Conservation (phyloP, 1,140 invertebrate genomes). For the Heliconius hermathena region DNA sequence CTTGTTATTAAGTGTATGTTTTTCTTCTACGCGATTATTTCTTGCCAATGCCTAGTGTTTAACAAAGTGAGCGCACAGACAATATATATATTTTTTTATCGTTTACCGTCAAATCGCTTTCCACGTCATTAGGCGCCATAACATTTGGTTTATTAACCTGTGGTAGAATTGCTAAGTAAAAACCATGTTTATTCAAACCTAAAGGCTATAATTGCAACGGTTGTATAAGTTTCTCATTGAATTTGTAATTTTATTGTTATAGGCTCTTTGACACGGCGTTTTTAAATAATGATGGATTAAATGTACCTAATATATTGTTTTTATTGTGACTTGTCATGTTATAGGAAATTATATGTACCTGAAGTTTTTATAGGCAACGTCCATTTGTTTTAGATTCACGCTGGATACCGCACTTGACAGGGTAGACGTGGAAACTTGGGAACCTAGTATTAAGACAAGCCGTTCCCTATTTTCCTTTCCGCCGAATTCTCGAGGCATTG, state of each 20-base stretch:
- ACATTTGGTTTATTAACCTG: conserved; percentile 41
- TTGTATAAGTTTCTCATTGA: conserved; percentile 32
- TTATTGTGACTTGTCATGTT: not conserved
- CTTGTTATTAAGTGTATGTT: conserved; percentile 62
- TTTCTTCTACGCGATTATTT: conserved; percentile 72
- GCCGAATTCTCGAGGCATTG: no score
- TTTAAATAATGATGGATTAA: conserved; percentile 18
- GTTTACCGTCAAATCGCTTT: conserved; percentile 55
- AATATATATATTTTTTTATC: conserved; percentile 50
- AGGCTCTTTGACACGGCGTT: conserved; percentile 31
- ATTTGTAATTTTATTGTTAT: conserved; percentile 42
- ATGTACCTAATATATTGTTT: not conserved
- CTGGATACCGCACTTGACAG: no score
- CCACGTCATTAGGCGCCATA: conserved; percentile 61
- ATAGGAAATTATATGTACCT: not conserved
- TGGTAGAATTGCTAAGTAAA: conserved; percentile 16
- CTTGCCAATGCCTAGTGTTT: conserved; percentile 69
- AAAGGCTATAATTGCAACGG: conserved; percentile 33
- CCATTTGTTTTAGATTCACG: no score
- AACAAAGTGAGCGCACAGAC: conserved; percentile 63
- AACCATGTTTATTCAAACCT: conserved; percentile 16
- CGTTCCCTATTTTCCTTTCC: no score
- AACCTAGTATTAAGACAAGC: no score
- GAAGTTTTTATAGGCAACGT: not conserved
- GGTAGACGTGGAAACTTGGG: no score